Conservation (phyloP, 2,888 invertebrate genomes). For the Phaonia tiefii region DNA sequence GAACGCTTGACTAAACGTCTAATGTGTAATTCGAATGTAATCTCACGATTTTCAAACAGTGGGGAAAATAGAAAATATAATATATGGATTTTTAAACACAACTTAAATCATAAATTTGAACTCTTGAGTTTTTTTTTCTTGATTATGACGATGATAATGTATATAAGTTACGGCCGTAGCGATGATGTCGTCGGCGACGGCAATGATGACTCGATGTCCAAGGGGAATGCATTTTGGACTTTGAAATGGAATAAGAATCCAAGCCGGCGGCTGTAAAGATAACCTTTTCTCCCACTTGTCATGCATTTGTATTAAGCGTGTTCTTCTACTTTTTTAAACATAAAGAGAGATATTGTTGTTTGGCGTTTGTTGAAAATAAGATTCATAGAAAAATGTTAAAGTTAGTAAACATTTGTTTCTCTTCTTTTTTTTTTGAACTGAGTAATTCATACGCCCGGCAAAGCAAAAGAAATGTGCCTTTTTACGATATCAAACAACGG, state of each 20-base stretch:
- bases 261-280: no score
- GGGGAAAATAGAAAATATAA: background rate
- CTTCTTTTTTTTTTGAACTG: no score
- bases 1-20: background rate
- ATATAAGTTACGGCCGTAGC: background rate
- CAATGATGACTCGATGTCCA: background rate
- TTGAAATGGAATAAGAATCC: no score
- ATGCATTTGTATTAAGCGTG: background rate
- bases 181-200: background rate
- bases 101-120: background rate
- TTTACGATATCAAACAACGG: no score
- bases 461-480: background rate
- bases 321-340: background rate
- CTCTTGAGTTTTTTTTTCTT: background rate
- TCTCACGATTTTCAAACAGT: background rate
- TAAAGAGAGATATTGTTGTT: background rate
- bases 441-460: no score
- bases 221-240: background rate
- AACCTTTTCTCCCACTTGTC: slow-evolving; percentile 4
- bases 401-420: background rate
- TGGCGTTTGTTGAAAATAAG: slow-evolving; percentile 8
- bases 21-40: background rate
- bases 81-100: slow-evolving; percentile 19
- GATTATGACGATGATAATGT: background rate
- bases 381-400: slow-evolving; percentile 1